Base-by-base conservation (phyloP, 23 tunicate genomes). In the Diplosoma virens region DNA sequence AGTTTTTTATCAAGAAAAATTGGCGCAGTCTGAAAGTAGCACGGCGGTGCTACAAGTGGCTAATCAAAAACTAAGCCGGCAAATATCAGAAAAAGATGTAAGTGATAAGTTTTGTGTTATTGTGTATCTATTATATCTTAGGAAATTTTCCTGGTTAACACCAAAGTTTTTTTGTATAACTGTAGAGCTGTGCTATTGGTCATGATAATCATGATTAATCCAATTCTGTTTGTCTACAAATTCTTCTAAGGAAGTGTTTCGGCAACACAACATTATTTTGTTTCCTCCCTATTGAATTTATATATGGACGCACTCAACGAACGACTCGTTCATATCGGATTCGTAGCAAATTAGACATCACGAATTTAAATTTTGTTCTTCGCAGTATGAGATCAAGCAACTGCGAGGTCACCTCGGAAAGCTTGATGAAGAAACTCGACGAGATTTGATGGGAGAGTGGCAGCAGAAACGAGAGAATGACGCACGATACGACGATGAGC, bases 81-180 rank as follows among this genome's bases (percentile, higher is more conserved):
- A 74, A 29, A 48, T 79, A 22, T 24, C 55, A 0, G 93, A 86
- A 25, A 86, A 86, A 50, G 85, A 86, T 73, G 93, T 86, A 36
- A 71, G 91, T 82, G 36, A 7, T 63, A 25, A 34, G 28, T 55
- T 5, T 55, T n/a, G 17, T 11, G 63, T 11, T 55, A 55, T 55
- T 55, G 21, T 11, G 63, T 6, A 55, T 4, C 6, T 11, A 16
- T 55, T 16, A 25, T 16, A 4, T 55, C 63, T 55, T 55, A 11
- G 5, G 17, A 20, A 55, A 22, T 11, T 55, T 55, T 22, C 63
- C 20, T n/a, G n/a, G n/a, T n/a, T n/a, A n/a, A n/a, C n/a, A n/a
- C n/a, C n/a, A n/a, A n/a, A n/a, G n/a, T n/a, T n/a, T n/a, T n/a
- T n/a, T n/a, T n/a, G n/a, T n/a, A n/a, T n/a, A n/a, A n/a, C n/a